Conservation (phyloP, 2,888 invertebrate genomes). For the Lasioglossum marginatum region DNA sequence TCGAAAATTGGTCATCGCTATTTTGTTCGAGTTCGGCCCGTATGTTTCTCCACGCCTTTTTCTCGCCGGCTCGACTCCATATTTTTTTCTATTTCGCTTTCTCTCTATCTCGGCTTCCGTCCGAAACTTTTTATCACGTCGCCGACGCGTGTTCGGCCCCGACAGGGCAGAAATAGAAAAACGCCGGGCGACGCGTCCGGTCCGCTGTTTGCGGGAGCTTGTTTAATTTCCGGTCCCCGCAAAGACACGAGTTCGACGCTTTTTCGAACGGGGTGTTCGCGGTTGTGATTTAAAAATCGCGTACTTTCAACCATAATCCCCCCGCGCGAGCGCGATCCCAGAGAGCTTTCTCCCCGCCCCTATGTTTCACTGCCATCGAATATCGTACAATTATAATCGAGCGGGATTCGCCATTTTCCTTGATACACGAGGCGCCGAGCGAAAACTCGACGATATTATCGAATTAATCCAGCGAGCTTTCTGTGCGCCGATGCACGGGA, state of each 20-base stretch:
- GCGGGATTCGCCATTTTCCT: not conserved
- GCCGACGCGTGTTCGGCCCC: slow-evolving; percentile 27
- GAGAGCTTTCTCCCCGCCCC: not conserved
- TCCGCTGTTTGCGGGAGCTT: slow-evolving; percentile 23
- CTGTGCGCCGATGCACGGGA: not conserved
- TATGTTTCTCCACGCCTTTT: not conserved
- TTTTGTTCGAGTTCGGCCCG: slow-evolving; percentile 6
- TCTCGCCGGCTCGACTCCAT: not conserved
- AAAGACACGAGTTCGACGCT: not conserved
- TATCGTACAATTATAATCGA: slow-evolving; percentile 6
- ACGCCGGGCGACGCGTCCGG: slow-evolving; percentile 29
- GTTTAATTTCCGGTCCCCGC: slow-evolving; percentile 51
- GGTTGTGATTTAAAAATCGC: slow-evolving; percentile 6
- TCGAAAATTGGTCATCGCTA: slow-evolving; percentile 61
- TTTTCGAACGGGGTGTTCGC: not conserved
- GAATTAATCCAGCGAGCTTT: not conserved
- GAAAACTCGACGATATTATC: not conserved
- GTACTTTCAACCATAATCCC: not conserved
- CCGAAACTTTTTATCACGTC: slow-evolving; percentile 3
- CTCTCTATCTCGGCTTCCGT: not conserved
- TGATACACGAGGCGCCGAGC: not conserved
- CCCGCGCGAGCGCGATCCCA: not conserved
- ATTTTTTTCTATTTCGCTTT: not conserved
- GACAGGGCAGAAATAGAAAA: slow-evolving; percentile 30
- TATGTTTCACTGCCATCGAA: not conserved